Evolutionary conservation across 2,113 vertebrate species (phyloP).

Genomic region (Benitochromis conjunctus): DNA sequence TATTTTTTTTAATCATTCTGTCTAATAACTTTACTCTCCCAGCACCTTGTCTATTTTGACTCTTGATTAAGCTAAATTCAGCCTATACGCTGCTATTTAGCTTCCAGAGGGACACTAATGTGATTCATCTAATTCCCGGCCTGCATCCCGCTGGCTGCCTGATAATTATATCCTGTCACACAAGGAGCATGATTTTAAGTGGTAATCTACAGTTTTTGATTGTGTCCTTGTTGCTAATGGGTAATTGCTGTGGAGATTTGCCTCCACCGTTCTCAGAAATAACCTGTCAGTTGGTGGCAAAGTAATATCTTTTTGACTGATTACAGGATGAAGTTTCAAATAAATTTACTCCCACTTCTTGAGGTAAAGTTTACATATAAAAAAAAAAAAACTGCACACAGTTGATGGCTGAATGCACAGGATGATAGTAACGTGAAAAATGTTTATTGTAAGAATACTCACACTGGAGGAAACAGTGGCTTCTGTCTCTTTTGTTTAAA

Average conservation of each 20-base stretch:
- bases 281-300: not conserved
- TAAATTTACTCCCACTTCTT: not conserved
- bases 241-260: not conserved
- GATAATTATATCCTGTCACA: constrained; percentile 22
- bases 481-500: not conserved
- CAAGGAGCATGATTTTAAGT: not conserved
- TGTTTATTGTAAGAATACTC: not conserved
- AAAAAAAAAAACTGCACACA: not conserved
- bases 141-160: not conserved
- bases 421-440: not conserved
- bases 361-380: not conserved
- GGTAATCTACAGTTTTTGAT: not conserved
- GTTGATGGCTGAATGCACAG: not conserved
- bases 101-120: not conserved
- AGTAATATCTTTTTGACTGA: not conserved
- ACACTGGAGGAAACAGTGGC: not conserved
- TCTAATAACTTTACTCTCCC: not conserved
- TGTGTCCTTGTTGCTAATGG: not conserved
- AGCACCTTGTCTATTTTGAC: not conserved
- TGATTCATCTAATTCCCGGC: not conserved
- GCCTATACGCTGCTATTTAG: not conserved
- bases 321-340: not conserved
- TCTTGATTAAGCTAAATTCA: constrained; percentile 7
- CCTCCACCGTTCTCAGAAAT: not conserved
- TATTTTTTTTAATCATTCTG: not conserved